A percentile compares a stretch with the other conserved stretches of the same genome.
These are phyloP conservation scores for Machimus atricapillus DNA, from an alignment of 2,888 invertebrate species.

Conservation along the genomic window DNA sequence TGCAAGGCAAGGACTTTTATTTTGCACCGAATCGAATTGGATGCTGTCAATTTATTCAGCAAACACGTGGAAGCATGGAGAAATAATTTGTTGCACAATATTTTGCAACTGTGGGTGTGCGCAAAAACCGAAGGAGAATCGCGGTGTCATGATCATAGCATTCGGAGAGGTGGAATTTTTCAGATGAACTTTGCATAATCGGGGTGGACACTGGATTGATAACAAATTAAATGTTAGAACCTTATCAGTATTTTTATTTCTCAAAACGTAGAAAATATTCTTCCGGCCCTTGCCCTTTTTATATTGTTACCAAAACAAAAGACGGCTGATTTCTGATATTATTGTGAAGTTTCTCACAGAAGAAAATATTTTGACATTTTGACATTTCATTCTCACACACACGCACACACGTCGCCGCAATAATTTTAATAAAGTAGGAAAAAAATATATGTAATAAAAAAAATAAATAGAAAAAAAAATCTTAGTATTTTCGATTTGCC, in stretches of 20 bases:
- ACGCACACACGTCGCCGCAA: background rate
- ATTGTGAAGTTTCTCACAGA: background rate
- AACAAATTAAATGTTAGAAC: background rate
- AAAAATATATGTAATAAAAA: background rate
- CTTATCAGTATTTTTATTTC: background rate
- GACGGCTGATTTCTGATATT: background rate
- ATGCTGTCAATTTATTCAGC: background rate
- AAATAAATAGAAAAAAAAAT: background rate
- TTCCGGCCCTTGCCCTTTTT: background rate
- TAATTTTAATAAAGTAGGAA: background rate
- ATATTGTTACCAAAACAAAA: background rate
- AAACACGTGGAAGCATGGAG: background rate
- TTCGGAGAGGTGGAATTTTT: background rate
- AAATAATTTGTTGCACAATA: background rate
- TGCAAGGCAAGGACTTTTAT: background rate
- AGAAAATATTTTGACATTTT: background rate
- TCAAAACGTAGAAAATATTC: background rate
- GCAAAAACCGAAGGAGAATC: background rate
- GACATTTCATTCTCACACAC: background rate
- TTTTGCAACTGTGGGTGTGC: background rate
- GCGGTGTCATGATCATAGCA: background rate
- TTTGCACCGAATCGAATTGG: background rate
- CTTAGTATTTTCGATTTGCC: background rate
- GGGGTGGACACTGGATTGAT: background rate
- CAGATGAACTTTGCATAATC: background rate